phyloP scores from a whole-genome alignment of 2,113 vertebrate species.

The Oenanthe oenanthe region DNA sequence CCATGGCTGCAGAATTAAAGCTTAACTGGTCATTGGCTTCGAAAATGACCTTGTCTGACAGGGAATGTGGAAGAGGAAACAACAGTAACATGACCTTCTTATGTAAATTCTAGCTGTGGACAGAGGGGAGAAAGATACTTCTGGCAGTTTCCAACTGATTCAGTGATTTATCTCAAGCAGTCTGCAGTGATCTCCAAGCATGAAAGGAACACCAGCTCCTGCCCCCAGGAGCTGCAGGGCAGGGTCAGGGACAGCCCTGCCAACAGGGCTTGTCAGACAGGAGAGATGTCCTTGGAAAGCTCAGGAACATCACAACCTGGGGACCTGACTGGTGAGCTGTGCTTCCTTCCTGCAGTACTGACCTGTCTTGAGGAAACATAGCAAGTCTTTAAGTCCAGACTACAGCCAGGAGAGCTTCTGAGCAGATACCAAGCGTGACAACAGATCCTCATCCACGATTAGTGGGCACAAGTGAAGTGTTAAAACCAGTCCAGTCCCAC shows the following conservation, averaged over 20 bases:
- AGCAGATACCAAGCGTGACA: neutral
- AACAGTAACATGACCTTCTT: conserved; percentile 26
- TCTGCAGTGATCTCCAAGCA: neutral
- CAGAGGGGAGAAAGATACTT: neutral
- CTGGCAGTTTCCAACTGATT: neutral
- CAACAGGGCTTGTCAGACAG: neutral
- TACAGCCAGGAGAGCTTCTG: neutral
- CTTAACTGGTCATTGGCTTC: conserved; percentile 45
- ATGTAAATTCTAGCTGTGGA: neutral
- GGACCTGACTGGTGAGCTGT: neutral
- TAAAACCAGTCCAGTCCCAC: neutral
- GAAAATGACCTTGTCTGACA: conserved; percentile 69
- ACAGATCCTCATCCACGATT: rapidly evolving
- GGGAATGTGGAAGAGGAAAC: conserved; percentile 52
- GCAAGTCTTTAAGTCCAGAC: neutral
- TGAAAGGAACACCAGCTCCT: neutral
- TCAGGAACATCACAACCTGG: neutral
- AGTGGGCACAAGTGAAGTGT: neutral
- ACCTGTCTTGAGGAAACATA: neutral
- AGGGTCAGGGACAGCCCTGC: neutral
- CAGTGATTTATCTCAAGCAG: neutral
- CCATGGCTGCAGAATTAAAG: conserved; percentile 56
- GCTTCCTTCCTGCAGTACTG: neutral
- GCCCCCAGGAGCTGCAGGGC: neutral
- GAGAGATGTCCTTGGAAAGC: neutral